Base-by-base conservation (phyloP, 2,113 vertebrate genomes). In the Microcebus griseorufus region DNA sequence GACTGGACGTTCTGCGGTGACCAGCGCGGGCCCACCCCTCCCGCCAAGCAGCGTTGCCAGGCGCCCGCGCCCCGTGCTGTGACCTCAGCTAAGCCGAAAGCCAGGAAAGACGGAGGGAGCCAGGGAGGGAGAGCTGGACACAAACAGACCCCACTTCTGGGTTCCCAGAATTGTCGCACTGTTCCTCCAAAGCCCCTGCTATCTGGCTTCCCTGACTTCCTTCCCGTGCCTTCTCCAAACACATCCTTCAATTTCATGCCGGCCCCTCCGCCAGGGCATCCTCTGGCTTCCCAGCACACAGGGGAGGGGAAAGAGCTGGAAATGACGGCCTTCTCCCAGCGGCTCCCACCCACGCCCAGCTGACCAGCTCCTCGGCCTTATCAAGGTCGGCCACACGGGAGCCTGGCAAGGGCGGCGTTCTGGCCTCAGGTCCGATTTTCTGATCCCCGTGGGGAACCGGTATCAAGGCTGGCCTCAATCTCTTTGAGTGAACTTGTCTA, bases 401-500 rank as follows among this genome's bases (percentile, higher is more conserved):
- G 93, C 93, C 93, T 53, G 69, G 93, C 1, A 34, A 11, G 39
- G 45, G 75, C 42, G 34, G 67, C 65, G 62, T 83, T 92, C 96
- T 86, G 78, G 95, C 90, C 91, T 97, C 75, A 22, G 10, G 53
- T 13, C 3, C 51, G 3, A 60, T 27, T 13, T 42, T 79, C 89
- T 93, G 62, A 97, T 97, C 96, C 90, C 95, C 81, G 88, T 65
- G 4, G 82, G 88, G 84, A 97, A 93, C 94, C n/a, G 18, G n/a
- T 23, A 23, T 65, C 51, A 12, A 64, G 91, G 72, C 53, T 93
- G 97, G 98, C 94, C 97, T 53, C 88, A 92, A 65, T 98, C 93
- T 97, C 48, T 95, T 82, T 72, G 94, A 91, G 88, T 96, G 97
- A 98, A 90, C 97, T 98, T 96, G 27, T 94, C 22, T 69, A 81